phyloP scores from a whole-genome alignment of 2,797 vertebrate genomes.

The Leucoraja ocellata region DNA sequence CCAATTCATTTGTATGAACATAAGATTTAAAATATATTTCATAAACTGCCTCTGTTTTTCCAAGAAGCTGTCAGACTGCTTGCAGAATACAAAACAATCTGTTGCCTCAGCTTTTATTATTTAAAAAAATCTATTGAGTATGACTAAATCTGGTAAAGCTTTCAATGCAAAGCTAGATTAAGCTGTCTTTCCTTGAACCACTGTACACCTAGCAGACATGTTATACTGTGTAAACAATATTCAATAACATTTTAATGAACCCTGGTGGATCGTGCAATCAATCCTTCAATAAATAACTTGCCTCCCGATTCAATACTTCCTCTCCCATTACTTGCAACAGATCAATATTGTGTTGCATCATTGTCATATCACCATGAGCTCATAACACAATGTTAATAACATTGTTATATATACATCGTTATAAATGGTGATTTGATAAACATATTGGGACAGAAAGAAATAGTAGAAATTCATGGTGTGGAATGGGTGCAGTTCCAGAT shows the following conservation, averaged over 20 bases:
- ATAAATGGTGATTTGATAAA: too few species aligned
- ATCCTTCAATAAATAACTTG: background rate
- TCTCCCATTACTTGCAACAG: background rate
- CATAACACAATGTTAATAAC: too few species aligned
- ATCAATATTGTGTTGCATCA: background rate
- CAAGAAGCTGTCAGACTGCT: background rate
- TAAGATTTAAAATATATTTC: conserved; percentile 16
- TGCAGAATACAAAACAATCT: background rate
- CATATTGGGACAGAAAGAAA: too few species aligned
- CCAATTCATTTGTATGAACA: background rate
- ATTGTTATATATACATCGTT: too few species aligned
- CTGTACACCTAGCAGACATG: background rate
- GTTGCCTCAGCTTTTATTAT: background rate
- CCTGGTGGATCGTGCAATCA: background rate
- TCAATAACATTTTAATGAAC: background rate
- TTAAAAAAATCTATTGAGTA: background rate
- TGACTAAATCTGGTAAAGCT: conserved; percentile 23
- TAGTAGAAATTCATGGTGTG: too few species aligned
- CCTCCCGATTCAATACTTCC: background rate
- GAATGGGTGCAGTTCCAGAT: too few species aligned
- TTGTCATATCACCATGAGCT: too few species aligned
- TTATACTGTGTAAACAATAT: background rate
- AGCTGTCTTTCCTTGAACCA: background rate
- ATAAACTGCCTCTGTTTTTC: background rate
- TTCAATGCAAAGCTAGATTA: background rate